Evolutionary conservation across 30 jellyfish, hydroid and myxozoan species (phyloP), one percentile per base, ranked within the genome.

Genomic region (Sanderia malayensis): DNA sequence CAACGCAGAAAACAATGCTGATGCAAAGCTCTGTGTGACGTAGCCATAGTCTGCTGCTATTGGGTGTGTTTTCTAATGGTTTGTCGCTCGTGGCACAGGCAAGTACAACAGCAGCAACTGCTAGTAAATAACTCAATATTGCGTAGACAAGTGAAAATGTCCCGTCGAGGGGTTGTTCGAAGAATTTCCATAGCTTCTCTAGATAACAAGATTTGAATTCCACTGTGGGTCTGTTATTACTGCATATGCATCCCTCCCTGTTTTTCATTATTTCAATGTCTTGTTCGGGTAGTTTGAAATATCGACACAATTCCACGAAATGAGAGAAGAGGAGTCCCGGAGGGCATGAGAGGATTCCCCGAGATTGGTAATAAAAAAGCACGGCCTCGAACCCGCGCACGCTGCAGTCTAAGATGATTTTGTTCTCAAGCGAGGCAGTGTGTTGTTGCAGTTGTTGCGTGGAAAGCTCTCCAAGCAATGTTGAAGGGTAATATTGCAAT

Each of bases 381-480:
- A 84, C 79, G 13, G 91, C 85, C 41, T 84, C 95, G 70, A 84
- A 84, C 11, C 80, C 73, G 8, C 13, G 37, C 31, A 58, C 41
- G 47, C 71, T 32, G 65, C 95, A 41, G 20, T 84, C 86, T 8
- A 84, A 47, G 6, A 32, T 21, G 41, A 68, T 46, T 44, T 15
- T 32, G 46, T 59, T 63, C 10, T 25, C 32, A 24, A 44, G 8
- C 31, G 69, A 15, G 68, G 49, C 46, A n/a, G n/a, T n/a, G n/a
- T n/a, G n/a, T n/a, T n/a, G n/a, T n/a, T n/a, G n/a, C 17, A 1
- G 10, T 37, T 4, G 52, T 37, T 37, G 52, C 6, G 6, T 37
- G 52, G 10, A 37, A 13, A 41, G 57, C 7, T 33, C 20, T 33
- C 44, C 85, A 17, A 84, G 72, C 15, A 74, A 73, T 17, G 95